Conservation (phyloP, 64 coral and sea anemone genomes). For the Astreopora myriophthalma region DNA sequence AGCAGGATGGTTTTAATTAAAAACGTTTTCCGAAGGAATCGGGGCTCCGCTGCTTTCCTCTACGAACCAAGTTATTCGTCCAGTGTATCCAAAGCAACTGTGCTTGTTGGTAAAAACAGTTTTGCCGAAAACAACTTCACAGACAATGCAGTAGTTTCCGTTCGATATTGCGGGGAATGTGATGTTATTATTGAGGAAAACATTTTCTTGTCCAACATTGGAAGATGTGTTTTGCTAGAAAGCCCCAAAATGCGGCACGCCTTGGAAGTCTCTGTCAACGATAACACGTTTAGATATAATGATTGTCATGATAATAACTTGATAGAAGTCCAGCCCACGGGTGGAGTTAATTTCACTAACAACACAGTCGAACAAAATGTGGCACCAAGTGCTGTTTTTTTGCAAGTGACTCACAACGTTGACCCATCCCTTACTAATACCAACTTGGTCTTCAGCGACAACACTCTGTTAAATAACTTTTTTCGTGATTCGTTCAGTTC, state of each 20-base stretch:
- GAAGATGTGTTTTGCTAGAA: constrained; percentile 36
- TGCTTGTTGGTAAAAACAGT: constrained; percentile 16
- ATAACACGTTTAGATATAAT: constrained; percentile 56
- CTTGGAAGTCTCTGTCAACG: background rate
- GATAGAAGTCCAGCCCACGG: constrained; percentile 23
- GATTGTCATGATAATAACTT: background rate
- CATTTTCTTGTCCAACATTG: constrained; percentile 46
- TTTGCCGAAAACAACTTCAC: constrained; percentile 49
- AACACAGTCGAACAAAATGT: constrained; percentile 59
- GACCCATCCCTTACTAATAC: background rate
- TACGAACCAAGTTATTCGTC: background rate
- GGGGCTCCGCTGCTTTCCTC: constrained; percentile 6
- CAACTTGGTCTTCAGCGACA: constrained; percentile 35
- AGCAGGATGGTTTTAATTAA: background rate
- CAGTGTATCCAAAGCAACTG: background rate
- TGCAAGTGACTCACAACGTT: constrained; percentile 41
- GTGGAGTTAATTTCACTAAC: constrained; percentile 9
- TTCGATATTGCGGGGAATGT: background rate
- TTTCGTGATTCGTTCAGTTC: too few species aligned
- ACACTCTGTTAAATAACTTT: constrained; percentile 31
- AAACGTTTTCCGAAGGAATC: constrained; percentile 57
- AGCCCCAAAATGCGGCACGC: background rate
- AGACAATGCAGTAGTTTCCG: constrained; percentile 48
- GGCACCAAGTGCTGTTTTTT: constrained; percentile 10
- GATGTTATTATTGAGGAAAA: constrained; percentile 25